Evolutionary conservation across 2,888 invertebrate species (phyloP), one percentile per base, ranked within the genome.

Genomic region (Drosophila dives): DNA sequence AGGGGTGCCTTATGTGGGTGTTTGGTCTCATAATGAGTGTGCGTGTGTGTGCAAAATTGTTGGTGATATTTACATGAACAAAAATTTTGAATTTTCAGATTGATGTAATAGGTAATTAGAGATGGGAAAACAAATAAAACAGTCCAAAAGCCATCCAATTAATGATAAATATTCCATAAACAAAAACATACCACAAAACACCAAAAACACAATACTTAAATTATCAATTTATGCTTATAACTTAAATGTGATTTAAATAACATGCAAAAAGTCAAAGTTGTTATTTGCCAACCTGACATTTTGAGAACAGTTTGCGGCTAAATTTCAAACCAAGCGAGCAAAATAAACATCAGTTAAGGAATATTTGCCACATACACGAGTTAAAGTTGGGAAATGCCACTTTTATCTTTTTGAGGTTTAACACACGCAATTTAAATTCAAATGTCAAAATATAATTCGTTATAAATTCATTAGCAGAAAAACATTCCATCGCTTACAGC

Each of bases 31-130:
- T 67, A 38, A 59, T 72, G 66, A 62, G 75, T 56, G 69, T 62
- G 74, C 70, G 73, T 59, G 73, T 59, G 58, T 77, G 80, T 83
- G 90, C 89, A 81, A 82, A 89, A 91, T 91, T 90, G 91, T 91
- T 91, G 90, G 90, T 91, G 91, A 90, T 90, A 91, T 91, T 87
- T 90, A 91, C 81, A 91, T 88, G 65, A 71, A 81, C 70, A 81
- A 66, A 81, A 66, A 71, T 69, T 54, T 67, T 65, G 8, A 48
- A 69, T 54, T 38, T 61, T 29, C 29, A 59, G 34, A 33, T 62
- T 45, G 34, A 66, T 45, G 60, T 12, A 60, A 59, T n/a, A 49
- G 23, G 38, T 54, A 10, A 48, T 60, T 67, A 60, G 7, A 38
- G 60, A 32, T 1, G 48, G 34, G 58, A 40, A 63, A 45, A 49